Percentiles rank a stretch among this genome's conserved stretches.
These are phyloP conservation scores for Odobenus rosmarus DNA, from an alignment of 2,113 vertebrate genomes.

Conservation along the genomic window DNA sequence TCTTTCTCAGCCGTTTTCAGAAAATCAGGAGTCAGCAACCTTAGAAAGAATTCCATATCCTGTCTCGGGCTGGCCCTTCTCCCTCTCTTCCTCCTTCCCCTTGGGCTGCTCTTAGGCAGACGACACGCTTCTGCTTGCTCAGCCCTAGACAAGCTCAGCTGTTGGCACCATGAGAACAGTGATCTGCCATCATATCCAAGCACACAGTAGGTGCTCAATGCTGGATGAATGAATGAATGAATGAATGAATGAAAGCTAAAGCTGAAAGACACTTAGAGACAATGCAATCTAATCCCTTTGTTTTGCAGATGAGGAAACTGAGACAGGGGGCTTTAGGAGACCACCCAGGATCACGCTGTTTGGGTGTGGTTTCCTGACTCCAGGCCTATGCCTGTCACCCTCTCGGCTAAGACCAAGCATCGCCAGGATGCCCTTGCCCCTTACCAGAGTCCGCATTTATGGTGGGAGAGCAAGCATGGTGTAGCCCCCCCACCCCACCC, in stretches of 20 bases:
- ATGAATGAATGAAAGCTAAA: not conserved
- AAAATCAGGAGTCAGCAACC: not conserved
- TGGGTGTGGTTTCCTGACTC: not conserved
- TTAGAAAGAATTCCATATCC: not conserved
- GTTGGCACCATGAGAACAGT: not conserved
- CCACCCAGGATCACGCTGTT: no score
- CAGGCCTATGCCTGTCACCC: not conserved
- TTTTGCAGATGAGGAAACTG: not conserved
- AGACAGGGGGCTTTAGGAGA: not conserved
- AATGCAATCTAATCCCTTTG: not conserved
- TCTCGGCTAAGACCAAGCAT: not conserved
- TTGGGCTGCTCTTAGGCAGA: not conserved
- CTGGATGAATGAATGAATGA: not conserved
- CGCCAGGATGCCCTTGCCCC: no score
- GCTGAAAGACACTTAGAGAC: not conserved
- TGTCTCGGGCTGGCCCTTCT: no score
- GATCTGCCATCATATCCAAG: not conserved
- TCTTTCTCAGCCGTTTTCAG: not conserved
- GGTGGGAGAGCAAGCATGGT: rapidly evolving
- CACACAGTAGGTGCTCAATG: not conserved
- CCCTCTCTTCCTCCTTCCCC: not conserved
- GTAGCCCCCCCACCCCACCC: rapidly evolving
- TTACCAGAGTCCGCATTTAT: no score
- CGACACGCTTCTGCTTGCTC: not conserved
- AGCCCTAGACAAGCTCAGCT: not conserved